These are phyloP conservation scores for Poecile montanus DNA, from an alignment of 2,797 vertebrate genomes.

Conservation along the genomic window DNA sequence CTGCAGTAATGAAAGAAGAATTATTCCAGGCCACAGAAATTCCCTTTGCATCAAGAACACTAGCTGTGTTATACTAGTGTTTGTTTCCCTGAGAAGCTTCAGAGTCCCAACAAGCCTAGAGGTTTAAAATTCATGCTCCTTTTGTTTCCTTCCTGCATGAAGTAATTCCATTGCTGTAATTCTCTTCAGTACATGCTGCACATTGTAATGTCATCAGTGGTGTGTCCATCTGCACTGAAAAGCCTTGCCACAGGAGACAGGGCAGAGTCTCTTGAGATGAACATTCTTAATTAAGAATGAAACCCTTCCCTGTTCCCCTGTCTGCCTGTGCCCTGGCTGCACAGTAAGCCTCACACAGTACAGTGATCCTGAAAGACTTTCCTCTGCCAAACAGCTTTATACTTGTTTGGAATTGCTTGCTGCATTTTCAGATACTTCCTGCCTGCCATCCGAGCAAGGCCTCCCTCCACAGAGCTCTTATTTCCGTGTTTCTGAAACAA, in stretches of 20 bases:
- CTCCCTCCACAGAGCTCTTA: not conserved
- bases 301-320: constrained; percentile 36
- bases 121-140: constrained; percentile 56
- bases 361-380: constrained; percentile 22
- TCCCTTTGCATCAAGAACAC: constrained; percentile 49
- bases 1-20: constrained; percentile 50
- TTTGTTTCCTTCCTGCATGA: constrained; percentile 59
- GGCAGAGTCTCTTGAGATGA: constrained; percentile 26
- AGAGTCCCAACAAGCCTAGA: constrained; percentile 49
- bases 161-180: constrained; percentile 65
- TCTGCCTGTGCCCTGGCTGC: constrained; percentile 12
- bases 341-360: constrained; percentile 43
- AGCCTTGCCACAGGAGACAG: constrained; percentile 47
- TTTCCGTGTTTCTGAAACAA: not conserved
- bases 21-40: constrained; percentile 63
- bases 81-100: constrained; percentile 62
- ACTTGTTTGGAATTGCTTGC: constrained; percentile 18
- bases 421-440: constrained; percentile 45
- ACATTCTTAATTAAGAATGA: constrained; percentile 51
- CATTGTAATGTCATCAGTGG: constrained; percentile 42
- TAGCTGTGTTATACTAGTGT: constrained; percentile 17
- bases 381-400: constrained; percentile 7
- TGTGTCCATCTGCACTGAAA: constrained; percentile 71
- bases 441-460: not conserved
- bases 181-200: constrained; percentile 44